phyloP scores from a whole-genome alignment of 2,797 vertebrate species.

The Harpagifer antarcticus region DNA sequence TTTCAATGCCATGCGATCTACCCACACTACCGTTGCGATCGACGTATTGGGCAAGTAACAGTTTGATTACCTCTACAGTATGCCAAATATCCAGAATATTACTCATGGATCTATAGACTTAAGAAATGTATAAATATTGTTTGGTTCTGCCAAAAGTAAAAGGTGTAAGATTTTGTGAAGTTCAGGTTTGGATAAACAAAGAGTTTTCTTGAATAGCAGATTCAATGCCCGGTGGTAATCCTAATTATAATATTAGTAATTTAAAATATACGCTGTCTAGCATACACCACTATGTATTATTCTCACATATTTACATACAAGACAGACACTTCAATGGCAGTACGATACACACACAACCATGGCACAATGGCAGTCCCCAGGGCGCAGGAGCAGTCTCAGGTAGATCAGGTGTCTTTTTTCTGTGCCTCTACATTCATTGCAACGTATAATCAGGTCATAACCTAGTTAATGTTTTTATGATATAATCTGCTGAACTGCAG shows the following conservation, averaged over 20 bases:
- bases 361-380: slow-evolving; percentile 54
- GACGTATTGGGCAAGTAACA: neutral
- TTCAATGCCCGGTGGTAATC: neutral
- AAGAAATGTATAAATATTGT: too few species aligned
- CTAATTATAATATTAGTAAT: neutral
- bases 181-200: neutral
- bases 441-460: slow-evolving; percentile 59
- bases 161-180: neutral
- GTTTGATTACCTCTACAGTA: neutral
- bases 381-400: slow-evolving; percentile 54
- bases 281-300: neutral
- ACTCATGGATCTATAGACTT: too few species aligned
- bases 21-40: too few species aligned
- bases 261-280: neutral
- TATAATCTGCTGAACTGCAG: slow-evolving; percentile 47
- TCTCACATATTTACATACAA: slow-evolving; percentile 13
- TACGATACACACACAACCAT: slow-evolving; percentile 12
- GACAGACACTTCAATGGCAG: slow-evolving; percentile 3
- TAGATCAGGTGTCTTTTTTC: slow-evolving; percentile 53
- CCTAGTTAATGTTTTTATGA: slow-evolving; percentile 61
- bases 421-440: slow-evolving; percentile 45
- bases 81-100: neutral
- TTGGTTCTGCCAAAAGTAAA: neutral
- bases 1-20: too few species aligned
- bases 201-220: neutral